Base-by-base conservation (phyloP, 2,797 vertebrate species). In the Bothrops alternatus region DNA sequence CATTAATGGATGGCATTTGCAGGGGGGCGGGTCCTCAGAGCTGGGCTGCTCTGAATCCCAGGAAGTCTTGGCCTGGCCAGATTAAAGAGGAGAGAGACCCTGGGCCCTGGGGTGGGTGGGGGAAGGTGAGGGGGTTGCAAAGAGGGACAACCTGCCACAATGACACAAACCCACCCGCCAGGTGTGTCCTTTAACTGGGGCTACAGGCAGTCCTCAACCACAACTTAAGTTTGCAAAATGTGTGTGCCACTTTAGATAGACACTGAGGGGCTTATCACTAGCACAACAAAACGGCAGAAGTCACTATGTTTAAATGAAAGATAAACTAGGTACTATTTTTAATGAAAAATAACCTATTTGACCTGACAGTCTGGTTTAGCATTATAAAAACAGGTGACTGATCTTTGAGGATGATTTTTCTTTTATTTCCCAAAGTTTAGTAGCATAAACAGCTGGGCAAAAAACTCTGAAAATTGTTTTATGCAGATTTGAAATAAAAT, bases 1-100 rank as follows among this genome's bases (percentile, higher is more conserved):
- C 93, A 94, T 97, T 97, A 97, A 97, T 96, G 96, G 94, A 96
- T 97, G 94, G 90, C 50, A 2, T 47, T 53, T 85, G 42, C 13
- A 23, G 2, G 56, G 37, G 14, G 0, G 1, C 14, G 86, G 53
- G 55, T 60, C 87, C 65, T 32, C 4, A 60, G n/a, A 88, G 28
- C 20, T 2, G 4, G 18, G 13, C 37, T 82, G 23, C 78, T 91
- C 90, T 26, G 91, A 56, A 7, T 26, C 55, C 3, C 2, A 87
- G 32, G 28, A 60, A 14, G 42, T 18, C 50, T 0, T 47, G 3
- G 10, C 50, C 87, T 73, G 86, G 88, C 63, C 18, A 16, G 47
- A 57, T 47, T 57, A 20, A 5, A 11, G 47, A 20, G 10, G 11
- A 63, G n/a, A 63, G n/a, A 14, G 0, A 16, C 6, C 0, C 23